Base-by-base conservation (phyloP, 1,140 invertebrate species). In the Ceratoteleas bidentatus region DNA sequence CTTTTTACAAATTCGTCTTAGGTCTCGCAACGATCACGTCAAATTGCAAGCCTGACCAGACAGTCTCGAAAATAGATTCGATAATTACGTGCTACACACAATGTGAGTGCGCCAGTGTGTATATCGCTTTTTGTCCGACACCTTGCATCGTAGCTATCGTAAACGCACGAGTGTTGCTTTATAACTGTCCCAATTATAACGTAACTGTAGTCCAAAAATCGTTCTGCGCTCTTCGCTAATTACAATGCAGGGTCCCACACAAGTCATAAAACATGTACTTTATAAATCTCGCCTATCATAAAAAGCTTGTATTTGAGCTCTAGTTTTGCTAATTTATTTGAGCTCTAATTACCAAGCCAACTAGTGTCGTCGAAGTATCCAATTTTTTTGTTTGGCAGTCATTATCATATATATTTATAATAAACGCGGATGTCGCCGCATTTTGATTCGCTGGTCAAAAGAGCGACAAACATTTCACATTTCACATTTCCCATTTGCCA, bases 321-420 rank as follows among this genome's bases (percentile, higher is more conserved):
- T 82, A 70, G 72, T 74, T 66, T 58, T 43, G 36, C 69, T 69
- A 82, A 69, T 76, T 77, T 72, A 76, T 75, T 80, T 66, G 79
- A 82, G 73, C 79, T 82, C 73, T 82, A 82, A 66, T 77, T 76
- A 68, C 24, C 73, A 82, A 82, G 80, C 80, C 80, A 68, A 58
- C 73, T 82, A 68, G 68, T 69, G 73, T 82, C 62, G 70, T 82
- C 68, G 72, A 72, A 81, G 56, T 76, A 66, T 68, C 52, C 62
- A 74, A 77, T 72, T 64, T 70, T 56, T 64, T 65, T 65, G 49
- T 82, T 82, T 80, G 81, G 81, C 81, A 83, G 64, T 79, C 53
- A 52, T 81, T 68, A 56, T 66, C 72, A 64, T 74, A 74, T 80
- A 68, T 80, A 49, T 65, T 66, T 45, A 62, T 74, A 54, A 49